Base-by-base conservation (phyloP, 1,140 invertebrate species). In the Steinernema feltiae region DNA sequence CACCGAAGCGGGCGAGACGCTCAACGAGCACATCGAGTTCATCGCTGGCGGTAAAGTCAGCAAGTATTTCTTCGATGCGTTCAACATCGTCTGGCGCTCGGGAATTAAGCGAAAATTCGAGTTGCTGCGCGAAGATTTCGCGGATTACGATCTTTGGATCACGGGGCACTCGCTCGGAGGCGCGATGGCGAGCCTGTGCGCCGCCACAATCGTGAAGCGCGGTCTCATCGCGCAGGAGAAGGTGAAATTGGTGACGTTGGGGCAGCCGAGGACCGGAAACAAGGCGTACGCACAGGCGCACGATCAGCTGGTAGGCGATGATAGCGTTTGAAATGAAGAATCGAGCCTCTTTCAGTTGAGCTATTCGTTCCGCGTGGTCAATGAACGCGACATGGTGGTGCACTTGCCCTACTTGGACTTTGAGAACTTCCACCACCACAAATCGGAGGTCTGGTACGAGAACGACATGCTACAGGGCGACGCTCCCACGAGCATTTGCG, bases 161-260 rank as follows among this genome's bases (percentile, higher is more conserved):
- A 82, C 82, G 32, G 81, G 81, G 18, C 82, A 82, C 70, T 81
- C 76, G 30, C 72, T 83, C 32, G 82, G 81, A 73, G 81, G 81
- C 69, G 46, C 81, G 7, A 30, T 82, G 24, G 81, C 82, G 27
- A 77, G 76, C 17, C 70, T 82, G 15, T 74, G 72, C 29, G 77
- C 81, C 21, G 70, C 73, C 27, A 69, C 74, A 27, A 48, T 83
- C 31, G 46, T 82, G 32, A 74, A 75, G 29, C 27, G 69, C 0
- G 32, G 48, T 32, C 24, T 71, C 7, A 73, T 76, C 27, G n/a
- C 63, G 31, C 32, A 27, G 12, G 53, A 79, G n/a, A 41, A 80
- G 7, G 48, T 82, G 12, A 76, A 82, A 30, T 48, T 82, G n/a
- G 72, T 79, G 48, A 83, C 81, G 15, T 83, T 82, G 41, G 81